Conservation (phyloP, 2,888 invertebrate genomes). For the Marasmarcha lunaedactyla region DNA sequence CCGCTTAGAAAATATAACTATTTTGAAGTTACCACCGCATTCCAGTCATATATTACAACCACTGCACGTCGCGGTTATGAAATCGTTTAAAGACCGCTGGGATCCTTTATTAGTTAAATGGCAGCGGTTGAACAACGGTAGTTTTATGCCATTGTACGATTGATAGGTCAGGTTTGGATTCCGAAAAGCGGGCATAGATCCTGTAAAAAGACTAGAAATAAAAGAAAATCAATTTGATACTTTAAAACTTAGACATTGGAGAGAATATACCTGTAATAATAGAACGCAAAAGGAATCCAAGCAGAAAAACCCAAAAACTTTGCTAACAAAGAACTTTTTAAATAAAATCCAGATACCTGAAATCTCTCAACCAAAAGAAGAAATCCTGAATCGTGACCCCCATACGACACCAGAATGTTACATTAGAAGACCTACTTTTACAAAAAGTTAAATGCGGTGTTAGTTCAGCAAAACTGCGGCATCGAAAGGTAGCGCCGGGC, state of each 20-base stretch:
- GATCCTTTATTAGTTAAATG: constrained; percentile 11
- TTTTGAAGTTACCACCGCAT: constrained; percentile 20
- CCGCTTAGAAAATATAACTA: constrained; percentile 15
- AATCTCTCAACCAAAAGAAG: neutral
- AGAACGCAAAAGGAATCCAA: neutral
- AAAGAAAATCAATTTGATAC: constrained; percentile 3
- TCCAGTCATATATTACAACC: constrained; percentile 19
- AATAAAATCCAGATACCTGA: neutral
- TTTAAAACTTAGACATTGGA: constrained; percentile 2
- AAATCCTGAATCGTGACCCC: neutral
- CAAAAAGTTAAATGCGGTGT: constrained; percentile 7
- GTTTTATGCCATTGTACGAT: neutral
- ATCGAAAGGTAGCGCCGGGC: constrained; percentile 10
- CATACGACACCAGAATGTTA: neutral
- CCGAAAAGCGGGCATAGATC: neutral
- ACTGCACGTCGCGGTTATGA: constrained; percentile 13
- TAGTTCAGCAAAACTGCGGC: constrained; percentile 5
- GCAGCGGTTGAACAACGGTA: constrained; percentile 9
- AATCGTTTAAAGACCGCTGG: constrained; percentile 14
- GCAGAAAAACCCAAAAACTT: constrained; percentile 4
- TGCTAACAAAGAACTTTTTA: constrained; percentile 1
- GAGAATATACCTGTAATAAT: constrained; percentile 1
- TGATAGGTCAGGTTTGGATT: constrained; percentile 4
- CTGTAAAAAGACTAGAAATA: constrained; percentile 2
- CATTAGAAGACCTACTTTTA: neutral